phyloP scores from a whole-genome alignment of 2,113 vertebrate species.

The Lophotis ruficrista region DNA sequence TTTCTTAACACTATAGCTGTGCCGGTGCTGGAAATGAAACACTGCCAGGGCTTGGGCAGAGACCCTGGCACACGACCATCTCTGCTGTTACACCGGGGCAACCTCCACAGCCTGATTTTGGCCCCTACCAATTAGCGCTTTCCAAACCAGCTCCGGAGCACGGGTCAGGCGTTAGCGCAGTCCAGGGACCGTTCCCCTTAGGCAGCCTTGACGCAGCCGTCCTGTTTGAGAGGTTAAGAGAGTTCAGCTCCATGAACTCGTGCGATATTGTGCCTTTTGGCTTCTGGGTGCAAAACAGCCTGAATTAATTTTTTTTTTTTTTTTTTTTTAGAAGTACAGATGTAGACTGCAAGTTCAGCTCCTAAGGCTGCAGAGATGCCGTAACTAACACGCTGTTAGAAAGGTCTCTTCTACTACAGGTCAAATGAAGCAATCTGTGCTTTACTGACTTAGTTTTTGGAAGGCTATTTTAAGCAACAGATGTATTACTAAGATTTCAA shows the following conservation, averaged over 20 bases:
- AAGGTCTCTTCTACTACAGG: background rate
- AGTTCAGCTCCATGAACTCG: background rate
- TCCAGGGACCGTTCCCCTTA: rapidly evolving
- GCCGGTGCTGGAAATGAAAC: background rate
- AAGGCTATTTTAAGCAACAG: background rate
- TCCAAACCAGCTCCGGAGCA: background rate
- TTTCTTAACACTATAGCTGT: background rate
- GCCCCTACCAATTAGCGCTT: background rate
- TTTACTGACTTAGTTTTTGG: background rate
- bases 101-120: background rate
- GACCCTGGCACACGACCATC: background rate
- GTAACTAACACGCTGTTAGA: background rate
- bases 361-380: background rate
- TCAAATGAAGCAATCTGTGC: background rate
- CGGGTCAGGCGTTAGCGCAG: background rate
- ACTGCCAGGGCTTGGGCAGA: background rate
- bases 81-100: background rate
- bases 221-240: background rate
- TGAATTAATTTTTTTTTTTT: background rate
- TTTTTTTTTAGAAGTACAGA: background rate
- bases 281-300: background rate
- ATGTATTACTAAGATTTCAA: background rate
- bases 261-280: background rate
- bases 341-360: background rate
- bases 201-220: background rate